Percentiles rank a stretch among this genome's conserved stretches.
Conservation (phyloP, 2,113 vertebrate genomes). For the Coryphaenoides rupestris region DNA sequence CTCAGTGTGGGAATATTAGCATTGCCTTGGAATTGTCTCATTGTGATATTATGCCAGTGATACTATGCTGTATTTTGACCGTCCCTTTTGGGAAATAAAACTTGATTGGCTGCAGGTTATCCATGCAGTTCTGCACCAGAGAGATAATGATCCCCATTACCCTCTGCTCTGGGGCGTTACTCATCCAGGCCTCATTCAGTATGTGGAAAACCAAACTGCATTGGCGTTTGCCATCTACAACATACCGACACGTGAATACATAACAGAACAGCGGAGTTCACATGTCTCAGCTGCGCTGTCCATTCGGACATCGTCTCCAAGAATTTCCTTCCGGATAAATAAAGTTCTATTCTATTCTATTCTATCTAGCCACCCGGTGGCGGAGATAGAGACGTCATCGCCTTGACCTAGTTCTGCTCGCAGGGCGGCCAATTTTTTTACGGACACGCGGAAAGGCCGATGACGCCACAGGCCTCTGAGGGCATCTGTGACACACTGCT, state of each 20-base stretch:
- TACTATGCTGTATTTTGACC: neutral
- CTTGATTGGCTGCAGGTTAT: neutral
- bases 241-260: too few relatives aligned
- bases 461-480: constrained; percentile 6
- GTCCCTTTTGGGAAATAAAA: too few relatives aligned
- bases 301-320: neutral
- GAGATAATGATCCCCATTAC: too few relatives aligned
- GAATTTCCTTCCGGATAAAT: too few relatives aligned
- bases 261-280: too few relatives aligned
- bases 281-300: too few relatives aligned
- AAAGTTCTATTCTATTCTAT: too few relatives aligned
- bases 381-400: neutral
- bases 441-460: neutral
- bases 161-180: neutral
- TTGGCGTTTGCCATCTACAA: too few relatives aligned
- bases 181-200: neutral
- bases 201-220: neutral
- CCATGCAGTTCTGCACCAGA: neutral
- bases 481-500: constrained; percentile 3
- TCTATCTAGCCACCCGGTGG: too few relatives aligned
- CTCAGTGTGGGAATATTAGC: too few relatives aligned
- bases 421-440: neutral
- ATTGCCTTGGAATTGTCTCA: constrained; percentile 10
- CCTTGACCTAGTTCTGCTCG: constrained; percentile 30
- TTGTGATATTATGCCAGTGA: neutral